A percentile compares a stretch with the other conserved stretches of the same genome.
phyloP scores from a whole-genome alignment of 2,113 vertebrate species.

The Gymnarchus niloticus region DNA sequence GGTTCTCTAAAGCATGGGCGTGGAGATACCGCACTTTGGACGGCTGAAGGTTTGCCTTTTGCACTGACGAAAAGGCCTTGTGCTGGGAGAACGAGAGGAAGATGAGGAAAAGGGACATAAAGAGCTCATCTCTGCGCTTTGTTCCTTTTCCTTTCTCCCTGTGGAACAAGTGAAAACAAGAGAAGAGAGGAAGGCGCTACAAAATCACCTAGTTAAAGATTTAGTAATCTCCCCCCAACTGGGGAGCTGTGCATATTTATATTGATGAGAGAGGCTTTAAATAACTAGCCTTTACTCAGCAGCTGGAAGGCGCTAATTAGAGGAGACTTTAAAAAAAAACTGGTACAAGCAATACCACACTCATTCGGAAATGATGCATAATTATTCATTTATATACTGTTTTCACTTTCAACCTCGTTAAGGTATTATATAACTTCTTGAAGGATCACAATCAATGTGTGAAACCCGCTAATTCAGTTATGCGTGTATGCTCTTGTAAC shows the following conservation, averaged over 20 bases:
- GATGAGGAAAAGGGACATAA: conserved; percentile 12
- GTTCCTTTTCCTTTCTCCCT: conserved; percentile 8
- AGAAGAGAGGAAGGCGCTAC: conserved; percentile 33
- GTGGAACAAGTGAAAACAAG: conserved; percentile 37
- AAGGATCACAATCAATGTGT: background rate
- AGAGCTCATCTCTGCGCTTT: conserved; percentile 19
- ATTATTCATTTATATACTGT: background rate
- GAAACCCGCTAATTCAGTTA: background rate
- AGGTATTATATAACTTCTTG: background rate
- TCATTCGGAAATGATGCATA: background rate
- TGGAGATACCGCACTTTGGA: background rate
- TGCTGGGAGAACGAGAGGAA: background rate
- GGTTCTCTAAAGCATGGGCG: background rate
- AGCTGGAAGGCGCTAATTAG: conserved; percentile 7
- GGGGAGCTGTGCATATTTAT: background rate
- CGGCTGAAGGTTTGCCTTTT: background rate
- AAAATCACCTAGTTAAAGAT: conserved; percentile 11
- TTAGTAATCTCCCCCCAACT: background rate
- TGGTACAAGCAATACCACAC: background rate
- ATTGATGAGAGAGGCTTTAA: background rate
- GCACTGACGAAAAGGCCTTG: background rate
- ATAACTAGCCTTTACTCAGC: background rate
- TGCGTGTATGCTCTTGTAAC: background rate
- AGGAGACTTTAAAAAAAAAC: background rate
- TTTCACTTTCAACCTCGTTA: background rate